Base-by-base conservation (phyloP, 2,888 invertebrate genomes). In the Orchesellides sinensis region DNA sequence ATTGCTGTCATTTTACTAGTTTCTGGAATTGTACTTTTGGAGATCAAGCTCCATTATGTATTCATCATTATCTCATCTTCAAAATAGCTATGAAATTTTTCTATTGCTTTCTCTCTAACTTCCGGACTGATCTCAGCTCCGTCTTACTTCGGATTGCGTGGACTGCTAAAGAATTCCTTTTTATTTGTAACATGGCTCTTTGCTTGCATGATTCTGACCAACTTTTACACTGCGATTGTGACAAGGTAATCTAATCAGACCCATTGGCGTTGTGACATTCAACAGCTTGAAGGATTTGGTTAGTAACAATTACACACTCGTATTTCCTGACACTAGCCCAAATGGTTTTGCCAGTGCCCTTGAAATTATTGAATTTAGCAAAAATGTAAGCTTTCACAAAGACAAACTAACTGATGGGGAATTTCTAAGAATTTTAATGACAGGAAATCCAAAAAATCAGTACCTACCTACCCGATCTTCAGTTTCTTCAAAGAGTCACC, bases 171-270 rank as follows among this genome's bases (percentile, higher is more conserved):
- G 10, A 32, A 29, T 0, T 77, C 77, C 4, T 4, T 54, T 4
- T 1, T 68, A 10, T 77, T 45, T 47, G 19, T 56, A 0, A 59
- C 59, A 0, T 77, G 78, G 78, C 47, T 78, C 5, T 61, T 78
- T n/a, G 61, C 61, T 0, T n/a, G n/a, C 12, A 5, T 69, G 1
- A 61, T 78, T n/a, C 25, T 78, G 14, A 35, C 21, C 4, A 78
- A 78, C 14, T 78, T 69, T 61, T 78, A 78, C 35, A 69, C 29
- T 32, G 78, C 69, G 0, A 45, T 65, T 12, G 14, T 78, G 1
- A 78, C 69, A 8, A 78, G n/a, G 78, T 17, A 1, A 69, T 1
- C 12, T 78, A 35, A 69, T 78, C n/a, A 29, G 69, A 40, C 78
- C 78, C 0, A 32, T 69, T 32, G 45, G 49, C 12, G 69, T 54